Conservation (phyloP, 2,113 vertebrate genomes). For the Prietella phreatophila region DNA sequence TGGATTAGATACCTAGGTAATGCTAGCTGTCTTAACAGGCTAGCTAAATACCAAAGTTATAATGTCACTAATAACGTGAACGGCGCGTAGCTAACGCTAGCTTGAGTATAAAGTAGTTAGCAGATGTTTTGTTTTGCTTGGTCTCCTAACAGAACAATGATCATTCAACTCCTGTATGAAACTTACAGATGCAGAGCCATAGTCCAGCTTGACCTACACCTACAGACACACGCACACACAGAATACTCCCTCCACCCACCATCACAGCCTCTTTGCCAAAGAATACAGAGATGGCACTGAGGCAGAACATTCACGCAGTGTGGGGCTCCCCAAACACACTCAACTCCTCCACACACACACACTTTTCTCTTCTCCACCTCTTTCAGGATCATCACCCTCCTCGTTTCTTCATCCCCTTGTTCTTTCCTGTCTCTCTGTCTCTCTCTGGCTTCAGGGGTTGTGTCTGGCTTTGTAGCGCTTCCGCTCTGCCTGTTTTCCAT, state of each 20-base stretch:
- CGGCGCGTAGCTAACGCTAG: background rate
- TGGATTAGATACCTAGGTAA: background rate
- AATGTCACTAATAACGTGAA: background rate
- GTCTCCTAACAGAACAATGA: background rate
- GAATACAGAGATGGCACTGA: conserved; percentile 64
- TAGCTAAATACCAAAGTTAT: background rate
- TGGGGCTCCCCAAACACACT: conserved; percentile 26
- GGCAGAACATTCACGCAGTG: conserved; percentile 56
- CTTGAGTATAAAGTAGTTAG: background rate
- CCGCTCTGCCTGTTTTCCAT: conserved; percentile 52
- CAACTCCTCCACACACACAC: background rate
- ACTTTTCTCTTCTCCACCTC: background rate
- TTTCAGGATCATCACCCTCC: conserved; percentile 12
- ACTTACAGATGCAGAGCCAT: conserved; percentile 30
- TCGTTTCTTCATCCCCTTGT: conserved; percentile 10
- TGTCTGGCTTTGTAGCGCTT: conserved; percentile 44
- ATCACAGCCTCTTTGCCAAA: conserved; percentile 64
- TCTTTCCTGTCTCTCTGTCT: conserved; percentile 26
- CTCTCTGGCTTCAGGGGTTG: conserved; percentile 32
- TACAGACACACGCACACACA: conserved; percentile 21
- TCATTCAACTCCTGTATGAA: background rate
- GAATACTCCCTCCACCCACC: conserved; percentile 42
- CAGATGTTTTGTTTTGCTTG: background rate
- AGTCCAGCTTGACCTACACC: conserved; percentile 5
- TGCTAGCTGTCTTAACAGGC: background rate